Evolutionary conservation across 1,140 invertebrate genomes (phyloP), one percentile per base, ranked within the genome.

Genomic region (Apolygus lucorum): DNA sequence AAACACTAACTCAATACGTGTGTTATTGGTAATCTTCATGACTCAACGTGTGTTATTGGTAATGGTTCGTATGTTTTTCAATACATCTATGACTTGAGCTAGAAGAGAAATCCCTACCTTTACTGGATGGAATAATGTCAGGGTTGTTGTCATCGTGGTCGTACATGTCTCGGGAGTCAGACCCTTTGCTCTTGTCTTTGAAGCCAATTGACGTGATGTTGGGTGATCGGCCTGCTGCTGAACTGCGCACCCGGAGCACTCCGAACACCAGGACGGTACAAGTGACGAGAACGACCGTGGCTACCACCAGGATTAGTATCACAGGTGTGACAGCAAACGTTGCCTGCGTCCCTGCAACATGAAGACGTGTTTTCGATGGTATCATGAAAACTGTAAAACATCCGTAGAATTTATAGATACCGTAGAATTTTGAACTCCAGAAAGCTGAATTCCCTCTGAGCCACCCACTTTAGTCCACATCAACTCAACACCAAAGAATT

Each of bases 71-170:
- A n/a, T n/a, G n/a, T n/a, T n/a, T n/a, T n/a, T n/a, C n/a, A n/a
- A n/a, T n/a, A n/a, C n/a, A n/a, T n/a, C n/a, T n/a, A n/a, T n/a
- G n/a, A n/a, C n/a, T n/a, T n/a, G n/a, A n/a, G n/a, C n/a, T n/a
- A n/a, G n/a, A n/a, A n/a, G n/a, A n/a, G n/a, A n/a, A n/a, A n/a
- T n/a, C 14, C 79, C 81, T 83, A 92, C 91, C 90, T 89, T 92
- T 91, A 79, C 90, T 91, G 76, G 88, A 86, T 2, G 91, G 91
- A 69, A 93, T 88, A 63, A 93, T 86, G 78, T 93, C 90, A 1
- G 90, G 90, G 81, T 92, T 92, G 73, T 90, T 87, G 75, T 92
- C 90, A 75, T 92, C 90, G 54, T 82, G 82, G 69, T 86, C 85
- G 75, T 87, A 88, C 71, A 87, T 80, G 76, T 87, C 86, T 72